A percentile compares a stretch with the other conserved stretches of the same genome.
These are phyloP conservation scores for Acanthisitta chloris DNA, from an alignment of 2,113 vertebrate genomes.

Conservation along the genomic window DNA sequence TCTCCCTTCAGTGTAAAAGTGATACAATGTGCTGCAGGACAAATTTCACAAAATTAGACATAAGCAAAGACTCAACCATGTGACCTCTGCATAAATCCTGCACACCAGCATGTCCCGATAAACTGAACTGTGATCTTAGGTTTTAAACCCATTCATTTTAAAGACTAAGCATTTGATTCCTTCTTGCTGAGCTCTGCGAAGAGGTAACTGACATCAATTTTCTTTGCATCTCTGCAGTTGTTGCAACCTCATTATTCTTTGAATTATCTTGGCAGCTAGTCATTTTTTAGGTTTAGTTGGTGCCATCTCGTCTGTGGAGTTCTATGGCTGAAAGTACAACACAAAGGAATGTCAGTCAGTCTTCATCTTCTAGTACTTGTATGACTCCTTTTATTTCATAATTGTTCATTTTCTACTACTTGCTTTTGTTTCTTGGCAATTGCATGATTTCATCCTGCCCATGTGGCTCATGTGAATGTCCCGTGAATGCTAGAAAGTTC, in stretches of 20 bases:
- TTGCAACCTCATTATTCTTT: conserved; percentile 66
- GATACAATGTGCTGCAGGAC: not conserved
- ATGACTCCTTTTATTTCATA: conserved; percentile 34
- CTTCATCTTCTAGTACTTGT: not conserved
- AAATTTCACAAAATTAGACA: not conserved
- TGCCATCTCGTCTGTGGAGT: conserved; percentile 69
- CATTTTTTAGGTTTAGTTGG: conserved; percentile 49
- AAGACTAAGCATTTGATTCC: conserved; percentile 44
- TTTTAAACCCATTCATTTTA: conserved; percentile 43
- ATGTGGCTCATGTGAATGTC: conserved; percentile 54
- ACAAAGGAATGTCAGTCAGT: conserved; percentile 39
- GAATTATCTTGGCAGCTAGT: conserved; percentile 62
- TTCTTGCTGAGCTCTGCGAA: not conserved
- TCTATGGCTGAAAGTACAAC: not conserved
- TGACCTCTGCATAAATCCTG: not conserved
- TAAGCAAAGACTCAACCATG: not conserved
- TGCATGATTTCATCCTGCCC: conserved; percentile 51
- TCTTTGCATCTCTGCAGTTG: conserved; percentile 45
- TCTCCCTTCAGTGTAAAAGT: not conserved
- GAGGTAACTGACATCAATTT: conserved; percentile 49
- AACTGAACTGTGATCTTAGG: not conserved
- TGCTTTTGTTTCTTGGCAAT: conserved; percentile 44
- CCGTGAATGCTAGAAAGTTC: conserved; percentile 44
- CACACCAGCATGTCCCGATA: conserved; percentile 18
- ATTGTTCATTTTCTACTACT: conserved; percentile 34